phyloP scores from a whole-genome alignment of 2,888 invertebrate genomes.

The Cotesia congregata region DNA sequence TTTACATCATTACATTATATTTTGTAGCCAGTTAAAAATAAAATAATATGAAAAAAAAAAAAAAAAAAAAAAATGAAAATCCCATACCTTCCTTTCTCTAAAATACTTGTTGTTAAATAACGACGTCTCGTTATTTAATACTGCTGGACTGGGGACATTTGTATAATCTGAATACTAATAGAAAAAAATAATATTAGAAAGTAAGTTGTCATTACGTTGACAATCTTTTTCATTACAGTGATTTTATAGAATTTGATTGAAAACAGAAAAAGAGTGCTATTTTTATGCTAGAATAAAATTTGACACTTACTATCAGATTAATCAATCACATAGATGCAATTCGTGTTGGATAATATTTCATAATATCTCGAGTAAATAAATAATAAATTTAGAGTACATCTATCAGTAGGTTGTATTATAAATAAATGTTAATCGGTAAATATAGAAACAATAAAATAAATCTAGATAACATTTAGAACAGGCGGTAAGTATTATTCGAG shows the following conservation, averaged over 20 bases:
- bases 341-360: neutral
- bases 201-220: no score
- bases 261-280: neutral
- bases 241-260: neutral
- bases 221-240: no score
- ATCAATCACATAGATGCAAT: neutral
- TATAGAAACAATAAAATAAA: neutral
- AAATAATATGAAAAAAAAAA: neutral
- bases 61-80: neutral
- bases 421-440: neutral
- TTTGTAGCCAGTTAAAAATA: neutral
- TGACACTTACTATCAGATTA: neutral
- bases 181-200: no score
- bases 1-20: neutral
- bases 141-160: no score
- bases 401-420: neutral
- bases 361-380: neutral
- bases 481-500: conserved; percentile 6
- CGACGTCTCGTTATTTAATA: neutral
- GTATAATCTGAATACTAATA: no score
- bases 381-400: neutral
- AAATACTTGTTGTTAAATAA: neutral
- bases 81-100: neutral
- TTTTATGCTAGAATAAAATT: neutral
- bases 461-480: neutral